Percentiles rank a stretch among this genome's conserved stretches.
Evolutionary conservation across 2,113 vertebrate genomes (phyloP).

Genomic region (Elephantulus edwardii): DNA sequence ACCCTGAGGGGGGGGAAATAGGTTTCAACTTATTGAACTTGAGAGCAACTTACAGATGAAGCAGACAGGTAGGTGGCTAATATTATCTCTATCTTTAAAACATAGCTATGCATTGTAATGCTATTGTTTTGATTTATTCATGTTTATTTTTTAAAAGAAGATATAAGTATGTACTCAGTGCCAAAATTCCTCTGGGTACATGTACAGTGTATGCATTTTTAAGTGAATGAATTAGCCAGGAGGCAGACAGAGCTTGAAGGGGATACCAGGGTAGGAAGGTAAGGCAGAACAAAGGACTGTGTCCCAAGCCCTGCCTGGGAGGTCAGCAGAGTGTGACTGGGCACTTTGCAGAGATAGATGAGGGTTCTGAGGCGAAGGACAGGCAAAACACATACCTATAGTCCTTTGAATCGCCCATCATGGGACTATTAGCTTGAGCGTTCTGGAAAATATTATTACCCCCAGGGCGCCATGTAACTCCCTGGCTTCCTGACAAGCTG

Average conservation of each 20-base stretch:
- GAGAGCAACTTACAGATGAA: neutral
- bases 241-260: neutral
- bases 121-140: too few relatives aligned
- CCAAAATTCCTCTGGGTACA: neutral
- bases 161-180: neutral
- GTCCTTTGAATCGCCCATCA: slow-evolving; percentile 53
- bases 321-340: neutral
- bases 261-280: neutral
- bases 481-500: slow-evolving; percentile 67
- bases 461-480: slow-evolving; percentile 76
- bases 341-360: slow-evolving; percentile 17
- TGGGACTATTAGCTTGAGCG: slow-evolving; percentile 73
- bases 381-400: slow-evolving; percentile 15
- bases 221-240: neutral
- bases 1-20: too few relatives aligned
- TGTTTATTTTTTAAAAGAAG: neutral
- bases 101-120: neutral
- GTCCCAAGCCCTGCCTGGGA: neutral
- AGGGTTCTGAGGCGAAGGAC: neutral
- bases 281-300: neutral
- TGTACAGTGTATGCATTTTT: neutral
- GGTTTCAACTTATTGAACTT: neutral
- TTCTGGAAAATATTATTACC: slow-evolving; percentile 78
- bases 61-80: neutral
- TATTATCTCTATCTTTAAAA: neutral